phyloP scores from a whole-genome alignment of 2,113 vertebrate genomes.

The Lamprologus lemairii region DNA sequence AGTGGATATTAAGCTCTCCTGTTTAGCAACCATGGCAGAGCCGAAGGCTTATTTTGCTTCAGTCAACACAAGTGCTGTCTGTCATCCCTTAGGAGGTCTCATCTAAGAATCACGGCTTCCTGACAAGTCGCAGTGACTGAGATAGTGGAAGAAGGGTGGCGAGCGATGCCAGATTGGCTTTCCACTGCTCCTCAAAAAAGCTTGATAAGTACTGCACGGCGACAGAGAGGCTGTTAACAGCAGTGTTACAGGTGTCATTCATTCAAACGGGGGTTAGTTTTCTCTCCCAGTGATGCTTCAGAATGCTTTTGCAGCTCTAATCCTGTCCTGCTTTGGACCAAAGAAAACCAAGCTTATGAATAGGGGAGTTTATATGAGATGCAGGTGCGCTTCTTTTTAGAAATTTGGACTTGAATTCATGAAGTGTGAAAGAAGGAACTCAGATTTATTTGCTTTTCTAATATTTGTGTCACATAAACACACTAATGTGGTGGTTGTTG shows the following conservation, averaged over 20 bases:
- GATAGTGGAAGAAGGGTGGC: slow-evolving; percentile 14
- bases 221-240: slow-evolving; percentile 3
- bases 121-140: slow-evolving; percentile 30
- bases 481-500: background rate
- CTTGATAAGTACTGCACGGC: slow-evolving; percentile 3
- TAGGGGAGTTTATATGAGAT: background rate
- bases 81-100: slow-evolving; percentile 41
- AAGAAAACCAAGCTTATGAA: background rate
- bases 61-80: slow-evolving; percentile 34
- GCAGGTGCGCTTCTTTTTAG: background rate
- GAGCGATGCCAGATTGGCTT: slow-evolving; percentile 43
- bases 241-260: slow-evolving; percentile 20
- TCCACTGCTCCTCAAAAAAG: slow-evolving; percentile 7
- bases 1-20: slow-evolving; percentile 10
- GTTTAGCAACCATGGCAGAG: slow-evolving; percentile 2
- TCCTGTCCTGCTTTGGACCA: background rate
- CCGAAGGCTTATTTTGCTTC: slow-evolving; percentile 36
- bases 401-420: background rate
- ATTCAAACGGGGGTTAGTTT: background rate
- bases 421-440: background rate
- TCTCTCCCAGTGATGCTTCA: background rate
- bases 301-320: background rate
- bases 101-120: slow-evolving; percentile 26
- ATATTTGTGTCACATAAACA: background rate
- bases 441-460: background rate